phyloP scores from a whole-genome alignment of 2,888 invertebrate genomes.

The Prostheceraeus crozeri region DNA sequence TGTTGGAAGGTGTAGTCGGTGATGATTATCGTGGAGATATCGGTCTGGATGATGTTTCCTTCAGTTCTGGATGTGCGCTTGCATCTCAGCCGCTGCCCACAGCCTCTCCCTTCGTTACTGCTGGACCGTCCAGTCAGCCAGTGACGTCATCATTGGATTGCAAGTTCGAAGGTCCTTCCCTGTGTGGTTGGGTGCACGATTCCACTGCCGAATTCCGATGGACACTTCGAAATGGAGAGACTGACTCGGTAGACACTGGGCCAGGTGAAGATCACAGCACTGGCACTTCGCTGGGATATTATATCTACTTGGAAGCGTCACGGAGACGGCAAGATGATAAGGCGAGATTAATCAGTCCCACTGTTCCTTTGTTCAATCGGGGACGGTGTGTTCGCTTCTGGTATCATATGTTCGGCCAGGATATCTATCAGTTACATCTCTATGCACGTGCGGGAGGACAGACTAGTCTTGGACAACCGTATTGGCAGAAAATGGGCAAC shows the following conservation, averaged over 20 bases:
- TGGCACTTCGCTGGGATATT: conserved; percentile 37
- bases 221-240: conserved; percentile 44
- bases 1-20: conserved; percentile 45
- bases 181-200: conserved; percentile 46
- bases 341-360: conserved; percentile 29
- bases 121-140: conserved; percentile 48
- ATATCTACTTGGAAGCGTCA: conserved; percentile 41
- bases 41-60: conserved; percentile 45
- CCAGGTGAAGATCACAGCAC: conserved; percentile 42
- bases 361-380: neutral
- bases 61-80: conserved; percentile 42
- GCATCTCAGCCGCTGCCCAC: too few species aligned
- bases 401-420: conserved; percentile 49
- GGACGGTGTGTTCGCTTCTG: conserved; percentile 43
- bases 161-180: conserved; percentile 45
- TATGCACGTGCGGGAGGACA: conserved; percentile 40
- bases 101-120: too few species aligned
- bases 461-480: conserved; percentile 23
- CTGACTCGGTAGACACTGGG: conserved; percentile 44
- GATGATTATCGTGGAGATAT: conserved; percentile 45
- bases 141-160: conserved; percentile 44
- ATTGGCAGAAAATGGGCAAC: conserved; percentile 44
- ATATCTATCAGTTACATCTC: conserved; percentile 42
- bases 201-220: conserved; percentile 43
- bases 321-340: conserved; percentile 40